Base-by-base conservation (phyloP, 2,113 vertebrate genomes). In the Pica pica region DNA sequence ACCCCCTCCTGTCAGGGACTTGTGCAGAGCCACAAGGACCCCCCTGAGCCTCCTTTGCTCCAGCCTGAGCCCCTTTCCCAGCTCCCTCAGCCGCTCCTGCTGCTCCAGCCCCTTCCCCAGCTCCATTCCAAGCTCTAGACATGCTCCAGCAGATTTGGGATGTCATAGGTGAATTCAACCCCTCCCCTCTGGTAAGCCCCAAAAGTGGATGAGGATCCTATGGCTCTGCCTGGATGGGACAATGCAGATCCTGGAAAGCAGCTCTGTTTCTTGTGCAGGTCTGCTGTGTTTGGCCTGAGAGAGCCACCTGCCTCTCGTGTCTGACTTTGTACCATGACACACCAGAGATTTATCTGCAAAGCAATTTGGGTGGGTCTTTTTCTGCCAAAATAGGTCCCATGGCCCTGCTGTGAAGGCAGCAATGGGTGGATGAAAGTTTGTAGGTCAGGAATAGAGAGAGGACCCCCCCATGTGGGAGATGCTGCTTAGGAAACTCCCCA, bases 71-170 rank as follows among this genome's bases (percentile, higher is more conserved):
- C 24, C 60, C 23, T 61, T 61, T 2, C 50, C 33, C 82, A 49
- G 30, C 50, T 65, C 70, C 24, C 13, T 57, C 60, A 85, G 50
- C 70, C 0, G 0, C 30, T 67, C 24, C 83, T 35, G 60, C 16
- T 3, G 60, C 30, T 75, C 21, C 52, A 50, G 83, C 0, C 1
- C 31, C 44, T 7, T 67, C 2, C 35, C 35, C 42, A 57, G 15
- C 49, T 74, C 24, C 0, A 0, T 26, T 75, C 26, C 52, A 4
- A 6, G 5, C 70, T 13, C 35, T 11, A 20, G 30, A 57, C 30
- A 16, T 0, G 0, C 16, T 65, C 30, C 30, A 75, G 42, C 30
- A 75, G 50, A 30, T 65, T 49, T 65, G 42, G 30, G 42, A 57
- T 65, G 19, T 16, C n/a, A 7, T 23, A 56, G 23, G 4, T 35